Base-by-base conservation (phyloP, 2,888 invertebrate genomes). In the Linnaemya tessellans region DNA sequence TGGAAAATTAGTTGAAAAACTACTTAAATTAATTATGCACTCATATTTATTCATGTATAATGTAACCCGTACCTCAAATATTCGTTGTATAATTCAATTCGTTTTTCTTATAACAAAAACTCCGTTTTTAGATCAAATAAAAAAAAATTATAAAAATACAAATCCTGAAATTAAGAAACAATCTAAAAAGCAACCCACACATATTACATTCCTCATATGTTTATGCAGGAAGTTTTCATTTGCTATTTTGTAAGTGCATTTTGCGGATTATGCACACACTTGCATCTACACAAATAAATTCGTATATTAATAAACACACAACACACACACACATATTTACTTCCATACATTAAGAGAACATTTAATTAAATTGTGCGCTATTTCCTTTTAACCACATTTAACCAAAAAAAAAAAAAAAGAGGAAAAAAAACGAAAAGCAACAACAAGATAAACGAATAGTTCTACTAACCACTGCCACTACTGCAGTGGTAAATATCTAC, bases 311-410 rank as follows among this genome's bases (percentile, higher is more conserved):
- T 62, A 38, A 8, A 11, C 20, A 22, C 9, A 64, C 25, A 62
- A 35, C 8, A 46, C 43, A 18, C n/a, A 35, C n/a, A 56, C 8
- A 54, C 54, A 54, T 9, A 49, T 54, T 41, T 10, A 43, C 30
- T 22, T 41, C 7, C 22, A 30, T 18, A 58, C 43, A 56, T 49
- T 62, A n/a, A 20, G 46, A 73, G 54, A 84, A 77, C 71, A 71
- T 84, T 84, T 84, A 84, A 84, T 84, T 84, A 80, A 84, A 84
- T 80, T 84, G 77, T 84, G 78, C 77, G 73, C 71, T 80, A 67
- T 80, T 84, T 84, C 77, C 77, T 73, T 73, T 67, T 25, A 67
- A 80, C 84, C 84, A 46, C 84, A 84, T 65, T 74, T 60, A 77
- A 80, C 54, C 54, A 25, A 77, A 74, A 58, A 56, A 74, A 25